Percentiles rank a stretch among this genome's conserved stretches.
phyloP scores from a whole-genome alignment of 30 jellyfish, hydroid and myxozoan species.

The Rhopilema esculentum region DNA sequence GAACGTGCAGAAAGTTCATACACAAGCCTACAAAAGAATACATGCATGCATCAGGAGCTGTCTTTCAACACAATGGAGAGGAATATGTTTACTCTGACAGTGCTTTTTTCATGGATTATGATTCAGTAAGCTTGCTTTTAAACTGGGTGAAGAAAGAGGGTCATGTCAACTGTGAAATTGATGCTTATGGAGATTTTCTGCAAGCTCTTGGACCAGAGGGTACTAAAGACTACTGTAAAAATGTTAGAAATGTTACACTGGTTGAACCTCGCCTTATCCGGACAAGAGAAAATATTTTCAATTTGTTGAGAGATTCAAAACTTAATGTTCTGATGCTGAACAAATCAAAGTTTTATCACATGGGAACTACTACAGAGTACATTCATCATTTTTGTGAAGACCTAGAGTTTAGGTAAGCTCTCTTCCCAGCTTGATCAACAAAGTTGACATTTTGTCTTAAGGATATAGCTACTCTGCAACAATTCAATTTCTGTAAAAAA shows the following conservation, averaged over 20 bases:
- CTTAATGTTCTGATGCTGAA: slow-evolving; percentile 79
- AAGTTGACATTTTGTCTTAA: not conserved
- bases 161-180: slow-evolving; percentile 83
- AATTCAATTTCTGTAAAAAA: not conserved
- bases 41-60: slow-evolving; percentile 92
- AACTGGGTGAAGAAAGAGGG: slow-evolving; percentile 69
- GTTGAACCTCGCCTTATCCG: slow-evolving; percentile 63
- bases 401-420: slow-evolving; percentile 65
- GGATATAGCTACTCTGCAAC: not conserved
- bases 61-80: slow-evolving; percentile 71
- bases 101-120: slow-evolving; percentile 79
- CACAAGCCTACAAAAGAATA: slow-evolving; percentile 93
- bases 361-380: slow-evolving; percentile 93
- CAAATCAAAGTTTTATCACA: slow-evolving; percentile 89
- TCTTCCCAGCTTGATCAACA: not conserved
- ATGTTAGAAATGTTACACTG: slow-evolving; percentile 81
- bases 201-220: slow-evolving; percentile 98
- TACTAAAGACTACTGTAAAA: slow-evolving; percentile 79
- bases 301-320: slow-evolving; percentile 53
- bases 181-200: slow-evolving; percentile 94
- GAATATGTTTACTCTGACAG: slow-evolving; percentile 94
- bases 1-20: slow-evolving; percentile 68
- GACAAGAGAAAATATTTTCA: slow-evolving; percentile 78
- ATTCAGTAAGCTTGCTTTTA: slow-evolving; percentile 57
- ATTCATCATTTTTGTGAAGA: slow-evolving; percentile 84